Evolutionary conservation across 2,888 invertebrate genomes (phyloP), one percentile per base, ranked within the genome.

Genomic region (Pocota personata): DNA sequence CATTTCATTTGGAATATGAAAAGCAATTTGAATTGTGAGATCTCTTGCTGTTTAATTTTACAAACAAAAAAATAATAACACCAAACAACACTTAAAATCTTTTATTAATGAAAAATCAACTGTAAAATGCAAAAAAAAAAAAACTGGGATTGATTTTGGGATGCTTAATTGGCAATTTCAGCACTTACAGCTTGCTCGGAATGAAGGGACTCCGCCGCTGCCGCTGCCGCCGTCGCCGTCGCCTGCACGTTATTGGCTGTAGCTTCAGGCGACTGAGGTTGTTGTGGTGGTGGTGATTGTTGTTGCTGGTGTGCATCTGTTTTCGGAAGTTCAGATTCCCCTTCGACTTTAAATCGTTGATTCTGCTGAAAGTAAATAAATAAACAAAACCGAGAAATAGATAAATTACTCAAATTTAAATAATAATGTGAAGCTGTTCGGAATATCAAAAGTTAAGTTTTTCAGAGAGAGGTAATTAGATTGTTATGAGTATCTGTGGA

Each of bases 261-360:
- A 27, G 78, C 71, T 64, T 88, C 88, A 5, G 88, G 88, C 50
- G 88, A 77, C 48, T 79, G 87, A 69, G 77, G 57, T 57, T 75
- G 75, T 8, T 58, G 66, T 69, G 69, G 35, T 32, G 80, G 72
- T 43, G 80, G 73, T 35, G 82, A 66, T 37, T 75, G 79, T 55
- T 87, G 88, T 16, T 78, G 84, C 30, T 79, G 77, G 14, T 75
- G 76, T 64, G 87, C 89, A 80, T 90, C 90, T 71, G 77, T 83
- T 89, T 91, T 90, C 79, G 89, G 87, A 88, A 89, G 89, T 80
- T 91, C 90, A 82, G 89, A 87, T 57, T 92, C 91, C 35, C 91
- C 90, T 79, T 92, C 90, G 24, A 90, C 89, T 89, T 91, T 92
- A 87, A 92, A 90, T 82, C 91, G 90, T 88, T 92, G 92, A 88